A percentile compares a stretch with the other conserved stretches of the same genome.
phyloP scores from a whole-genome alignment of 2,888 invertebrate species.

The Achlya flavicornis region DNA sequence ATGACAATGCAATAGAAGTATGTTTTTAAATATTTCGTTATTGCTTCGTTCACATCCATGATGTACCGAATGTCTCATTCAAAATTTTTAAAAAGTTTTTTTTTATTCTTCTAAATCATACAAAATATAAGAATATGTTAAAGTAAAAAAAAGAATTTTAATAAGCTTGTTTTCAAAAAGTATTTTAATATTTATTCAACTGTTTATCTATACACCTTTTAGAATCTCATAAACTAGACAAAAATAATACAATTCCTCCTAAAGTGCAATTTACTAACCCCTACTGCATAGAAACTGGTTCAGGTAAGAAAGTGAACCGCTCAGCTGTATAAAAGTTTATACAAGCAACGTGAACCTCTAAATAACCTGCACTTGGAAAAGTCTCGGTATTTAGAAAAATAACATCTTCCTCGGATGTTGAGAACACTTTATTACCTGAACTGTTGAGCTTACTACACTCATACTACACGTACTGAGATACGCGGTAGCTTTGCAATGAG shows the following conservation, averaged over 20 bases:
- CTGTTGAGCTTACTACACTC: conserved; percentile 9
- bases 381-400: conserved; percentile 39
- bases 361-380: conserved; percentile 32
- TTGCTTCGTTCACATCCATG: too few relatives aligned
- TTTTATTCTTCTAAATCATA: too few relatives aligned
- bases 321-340: conserved; percentile 24
- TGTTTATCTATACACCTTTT: too few relatives aligned
- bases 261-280: background rate
- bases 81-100: too few relatives aligned
- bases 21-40: too few relatives aligned
- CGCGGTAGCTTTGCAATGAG: conserved; percentile 32
- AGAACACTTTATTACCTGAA: conserved; percentile 36
- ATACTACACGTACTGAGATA: conserved; percentile 24
- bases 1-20: too few relatives aligned
- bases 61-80: too few relatives aligned
- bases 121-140: too few relatives aligned
- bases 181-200: too few relatives aligned
- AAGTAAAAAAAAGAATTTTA: too few relatives aligned
- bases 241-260: background rate
- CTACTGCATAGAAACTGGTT: too few relatives aligned
- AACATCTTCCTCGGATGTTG: conserved; percentile 22
- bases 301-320: background rate
- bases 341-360: conserved; percentile 37
- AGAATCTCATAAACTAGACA: background rate
- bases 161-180: too few relatives aligned